Conservation (phyloP, 2,797 vertebrate genomes). For the Chelon auratus region DNA sequence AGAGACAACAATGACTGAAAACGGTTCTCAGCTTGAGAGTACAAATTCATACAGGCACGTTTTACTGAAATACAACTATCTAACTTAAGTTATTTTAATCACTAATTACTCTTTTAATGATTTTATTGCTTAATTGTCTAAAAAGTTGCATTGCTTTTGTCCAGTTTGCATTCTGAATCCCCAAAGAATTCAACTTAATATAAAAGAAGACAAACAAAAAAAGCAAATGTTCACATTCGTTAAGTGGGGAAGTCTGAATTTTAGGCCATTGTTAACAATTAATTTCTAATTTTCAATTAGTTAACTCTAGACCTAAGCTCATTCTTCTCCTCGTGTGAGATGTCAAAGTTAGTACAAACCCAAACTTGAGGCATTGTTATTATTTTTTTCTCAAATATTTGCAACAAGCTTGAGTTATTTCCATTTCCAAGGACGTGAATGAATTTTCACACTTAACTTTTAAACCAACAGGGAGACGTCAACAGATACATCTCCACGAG, state of each 20-base stretch:
- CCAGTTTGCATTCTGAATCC: not conserved
- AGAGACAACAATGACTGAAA: slow-evolving; percentile 31
- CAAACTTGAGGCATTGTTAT: not conserved
- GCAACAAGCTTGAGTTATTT: not conserved
- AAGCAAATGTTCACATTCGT: not conserved
- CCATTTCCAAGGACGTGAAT: not conserved
- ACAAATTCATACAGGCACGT: not conserved
- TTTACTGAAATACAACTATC: not conserved
- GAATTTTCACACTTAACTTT: not conserved
- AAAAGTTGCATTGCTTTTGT: no score
- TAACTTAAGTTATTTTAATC: not conserved
- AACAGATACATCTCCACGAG: slow-evolving; percentile 1
- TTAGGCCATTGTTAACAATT: not conserved
- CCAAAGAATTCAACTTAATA: not conserved
- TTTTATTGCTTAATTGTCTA: no score
- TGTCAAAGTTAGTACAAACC: not conserved
- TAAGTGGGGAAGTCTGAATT: not conserved
- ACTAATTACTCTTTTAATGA: no score
- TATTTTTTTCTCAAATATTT: not conserved
- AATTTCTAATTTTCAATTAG: not conserved
- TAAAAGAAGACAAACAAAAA: not conserved
- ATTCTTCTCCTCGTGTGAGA: not conserved
- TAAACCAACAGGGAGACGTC: not conserved
- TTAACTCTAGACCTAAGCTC: not conserved
- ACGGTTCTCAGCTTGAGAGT: not conserved